Percentiles rank a stretch among this genome's conserved stretches.
Conservation (phyloP, 2,113 vertebrate genomes). For the Phodopus roborovskii region DNA sequence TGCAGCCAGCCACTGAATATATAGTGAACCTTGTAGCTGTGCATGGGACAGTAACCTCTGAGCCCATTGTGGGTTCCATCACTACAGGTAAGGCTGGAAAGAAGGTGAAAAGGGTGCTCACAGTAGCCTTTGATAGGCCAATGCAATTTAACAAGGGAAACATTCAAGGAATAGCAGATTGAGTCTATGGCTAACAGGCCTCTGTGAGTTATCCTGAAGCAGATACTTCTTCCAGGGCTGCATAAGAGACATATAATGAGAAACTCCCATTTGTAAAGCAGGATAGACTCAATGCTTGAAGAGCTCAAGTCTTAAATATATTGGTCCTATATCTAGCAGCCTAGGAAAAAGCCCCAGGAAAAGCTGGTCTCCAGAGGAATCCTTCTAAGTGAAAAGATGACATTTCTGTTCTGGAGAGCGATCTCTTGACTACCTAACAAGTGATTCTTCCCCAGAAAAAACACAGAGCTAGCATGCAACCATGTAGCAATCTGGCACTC, state of each 20-base stretch:
- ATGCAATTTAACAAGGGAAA: background rate
- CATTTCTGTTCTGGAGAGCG: background rate
- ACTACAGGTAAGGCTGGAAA: constrained; percentile 91
- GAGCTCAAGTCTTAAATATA: background rate
- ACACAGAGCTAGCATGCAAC: background rate
- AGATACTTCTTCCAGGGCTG: background rate
- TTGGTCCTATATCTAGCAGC: background rate
- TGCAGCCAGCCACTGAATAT: constrained; percentile 94
- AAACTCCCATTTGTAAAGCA: background rate
- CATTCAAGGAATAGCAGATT: background rate
- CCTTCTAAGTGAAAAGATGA: background rate
- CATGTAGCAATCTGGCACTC: background rate
- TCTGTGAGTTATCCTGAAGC: background rate
- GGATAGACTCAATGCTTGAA: background rate
- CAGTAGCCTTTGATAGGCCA: background rate
- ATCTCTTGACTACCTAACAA: background rate
- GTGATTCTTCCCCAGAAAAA: background rate
- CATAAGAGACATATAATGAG: background rate
- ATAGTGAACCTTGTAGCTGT: constrained; percentile 93
- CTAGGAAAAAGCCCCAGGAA: background rate
- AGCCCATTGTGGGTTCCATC: constrained; percentile 93
- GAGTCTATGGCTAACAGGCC: background rate
- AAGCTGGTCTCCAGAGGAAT: background rate
- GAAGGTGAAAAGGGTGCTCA: background rate
- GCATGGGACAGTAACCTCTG: constrained; percentile 91